These are phyloP conservation scores for Apodemia mormo DNA, from an alignment of 2,888 invertebrate species.

Conservation along the genomic window DNA sequence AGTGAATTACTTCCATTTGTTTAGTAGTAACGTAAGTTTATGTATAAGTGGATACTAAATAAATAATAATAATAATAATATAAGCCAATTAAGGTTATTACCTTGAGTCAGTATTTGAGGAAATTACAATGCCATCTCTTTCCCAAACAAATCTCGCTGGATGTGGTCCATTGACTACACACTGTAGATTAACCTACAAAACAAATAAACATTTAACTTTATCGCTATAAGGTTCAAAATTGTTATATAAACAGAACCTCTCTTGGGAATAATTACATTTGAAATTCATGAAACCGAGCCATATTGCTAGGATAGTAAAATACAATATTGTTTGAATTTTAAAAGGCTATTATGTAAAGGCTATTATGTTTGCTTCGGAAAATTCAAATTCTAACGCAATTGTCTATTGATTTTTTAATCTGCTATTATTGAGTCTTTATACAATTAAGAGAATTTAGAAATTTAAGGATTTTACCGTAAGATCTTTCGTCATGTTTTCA, in stretches of 20 bases:
- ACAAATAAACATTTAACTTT: slow-evolving; percentile 35
- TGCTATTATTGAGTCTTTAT: slow-evolving; percentile 21
- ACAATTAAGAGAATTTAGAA: too few species aligned
- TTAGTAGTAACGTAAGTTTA: too few species aligned
- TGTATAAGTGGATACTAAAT: too few species aligned
- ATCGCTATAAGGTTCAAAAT: slow-evolving; percentile 32
- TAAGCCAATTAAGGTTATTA: slow-evolving; percentile 36
- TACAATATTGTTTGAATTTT: slow-evolving; percentile 38
- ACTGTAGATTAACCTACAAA: slow-evolving; percentile 63
- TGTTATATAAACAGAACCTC: slow-evolving; percentile 28
- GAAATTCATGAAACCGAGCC: slow-evolving; percentile 42
- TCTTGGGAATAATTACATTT: slow-evolving; percentile 43
- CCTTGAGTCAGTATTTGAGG: slow-evolving; percentile 76
- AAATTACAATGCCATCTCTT: slow-evolving; percentile 69
- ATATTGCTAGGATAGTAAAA: slow-evolving; percentile 40
- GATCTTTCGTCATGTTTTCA: too few species aligned
- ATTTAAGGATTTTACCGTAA: too few species aligned
- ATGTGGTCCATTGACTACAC: slow-evolving; percentile 68
- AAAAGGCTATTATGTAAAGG: slow-evolving; percentile 30
- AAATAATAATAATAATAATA: not conserved
- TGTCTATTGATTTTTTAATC: slow-evolving; percentile 22
- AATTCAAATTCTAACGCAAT: slow-evolving; percentile 24
- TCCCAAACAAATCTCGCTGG: slow-evolving; percentile 74
- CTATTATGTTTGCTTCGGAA: slow-evolving; percentile 27
- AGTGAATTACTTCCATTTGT: too few species aligned